Evolutionary conservation across 2,888 invertebrate species (phyloP), one percentile per base, ranked within the genome.

Genomic region (Protonemura montana): DNA sequence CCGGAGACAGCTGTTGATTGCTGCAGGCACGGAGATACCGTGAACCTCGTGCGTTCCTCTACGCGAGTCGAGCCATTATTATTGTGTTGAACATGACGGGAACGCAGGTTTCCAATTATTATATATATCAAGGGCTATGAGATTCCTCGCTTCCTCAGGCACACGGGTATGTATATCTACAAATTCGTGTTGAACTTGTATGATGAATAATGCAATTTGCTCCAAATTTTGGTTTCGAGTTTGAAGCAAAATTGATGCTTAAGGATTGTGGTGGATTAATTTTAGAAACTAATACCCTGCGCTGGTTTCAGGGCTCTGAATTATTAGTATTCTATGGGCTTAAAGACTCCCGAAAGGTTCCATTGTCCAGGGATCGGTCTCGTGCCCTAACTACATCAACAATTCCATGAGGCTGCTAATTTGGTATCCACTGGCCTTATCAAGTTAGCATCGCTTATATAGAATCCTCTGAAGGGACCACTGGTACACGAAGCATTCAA

Each of bases 351-450:
- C 59, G 13, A 59, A 59, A 59, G 59, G 59, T 21, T 21, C 16
- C 59, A 59, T 59, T 59, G 59, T 59, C 59, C 59, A 59, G 59
- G 59, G 59, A 59, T 59, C 59, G 59, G 2, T 59, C 59, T 59
- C 21, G 13, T 59, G 59, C 21, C 59, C 59, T 59, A 59, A 59
- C 59, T 59, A 59, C 59, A 59, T 59, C 59, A 59, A 59, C 59
- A 7, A 59, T 59, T 59, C 59, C 59, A 21, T 21, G 59, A 59
- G 59, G 59, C 59, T 59, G 21, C 59, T 59, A 59, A 59, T 59
- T 59, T 59, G 21, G 59, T 59, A 59, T 21, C 13, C 59, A 59
- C 59, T 21, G 13, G 59, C 7, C 59, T 59, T 59, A 59, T 59
- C 59, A 59, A 13, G 59, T 59, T 59, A 59, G 59, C 13, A 59